Evolutionary conservation across 2,888 invertebrate species (phyloP).

Genomic region (Acleris holmiana): DNA sequence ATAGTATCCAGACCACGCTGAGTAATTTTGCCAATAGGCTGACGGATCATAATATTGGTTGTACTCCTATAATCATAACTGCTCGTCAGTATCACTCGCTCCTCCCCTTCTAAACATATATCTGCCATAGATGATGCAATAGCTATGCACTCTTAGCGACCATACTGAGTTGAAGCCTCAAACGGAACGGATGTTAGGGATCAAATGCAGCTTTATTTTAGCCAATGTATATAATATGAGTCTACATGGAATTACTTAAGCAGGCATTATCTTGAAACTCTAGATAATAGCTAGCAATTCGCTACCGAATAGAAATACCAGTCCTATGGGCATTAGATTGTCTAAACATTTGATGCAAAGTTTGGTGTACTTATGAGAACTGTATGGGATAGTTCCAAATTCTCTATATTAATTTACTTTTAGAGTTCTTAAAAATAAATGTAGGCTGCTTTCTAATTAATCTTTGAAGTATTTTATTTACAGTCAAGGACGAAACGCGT

Average conservation of each 20-base stretch:
- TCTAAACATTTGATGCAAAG: no score
- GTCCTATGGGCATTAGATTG: no score
- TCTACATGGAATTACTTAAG: not conserved
- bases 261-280: not conserved
- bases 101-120: not conserved
- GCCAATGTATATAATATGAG: slow-evolving; percentile 9
- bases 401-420: no score
- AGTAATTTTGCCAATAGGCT: slow-evolving; percentile 95
- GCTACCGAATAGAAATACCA: no score
- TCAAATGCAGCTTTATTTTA: slow-evolving; percentile 19
- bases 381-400: no score
- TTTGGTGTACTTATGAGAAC: no score
- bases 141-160: slow-evolving; percentile 23
- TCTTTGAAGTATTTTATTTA: no score
- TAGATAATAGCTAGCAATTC: no score
- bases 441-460: no score
- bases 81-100: slow-evolving; percentile 47
- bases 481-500: no score
- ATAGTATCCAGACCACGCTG: slow-evolving; percentile 91
- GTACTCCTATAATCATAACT: slow-evolving; percentile 83
- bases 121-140: slow-evolving; percentile 17
- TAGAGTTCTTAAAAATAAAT: no score
- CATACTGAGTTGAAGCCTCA: slow-evolving; percentile 36
- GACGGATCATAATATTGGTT: slow-evolving; percentile 93
- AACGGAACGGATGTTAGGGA: slow-evolving; percentile 35